A percentile compares a stretch with the other conserved stretches of the same genome.
phyloP scores from a whole-genome alignment of 2,888 invertebrate species.

The Biston betularia region DNA sequence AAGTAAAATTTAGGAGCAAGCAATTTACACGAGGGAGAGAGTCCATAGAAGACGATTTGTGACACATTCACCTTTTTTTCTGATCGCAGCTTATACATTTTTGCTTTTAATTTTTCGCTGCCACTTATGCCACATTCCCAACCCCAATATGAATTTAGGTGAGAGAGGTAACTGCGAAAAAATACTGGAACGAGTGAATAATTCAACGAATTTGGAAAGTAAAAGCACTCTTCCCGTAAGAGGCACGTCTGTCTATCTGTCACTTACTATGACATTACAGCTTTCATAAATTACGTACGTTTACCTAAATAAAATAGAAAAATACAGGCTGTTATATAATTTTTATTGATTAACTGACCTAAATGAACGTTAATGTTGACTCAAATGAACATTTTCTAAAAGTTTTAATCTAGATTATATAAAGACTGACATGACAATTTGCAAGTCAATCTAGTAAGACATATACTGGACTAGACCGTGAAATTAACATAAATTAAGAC shows the following conservation, averaged over 20 bases:
- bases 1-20: too few species aligned
- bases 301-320: constrained; percentile 45
- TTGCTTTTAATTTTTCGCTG: constrained; percentile 14
- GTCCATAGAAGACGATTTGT: too few species aligned
- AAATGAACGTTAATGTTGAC: background rate
- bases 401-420: too few species aligned
- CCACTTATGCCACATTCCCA: constrained; percentile 36
- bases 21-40: too few species aligned
- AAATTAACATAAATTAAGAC: too few species aligned
- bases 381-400: background rate
- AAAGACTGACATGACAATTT: too few species aligned
- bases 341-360: constrained; percentile 1
- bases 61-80: too few species aligned
- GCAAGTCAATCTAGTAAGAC: too few species aligned
- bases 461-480: too few species aligned
- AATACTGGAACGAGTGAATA: constrained; percentile 63
- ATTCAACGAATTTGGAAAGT: constrained; percentile 73
- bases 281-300: constrained; percentile 51
- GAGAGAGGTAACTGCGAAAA: constrained; percentile 54
- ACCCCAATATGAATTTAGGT: constrained; percentile 57
- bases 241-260: constrained; percentile 71
- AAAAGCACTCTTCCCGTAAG: constrained; percentile 65
- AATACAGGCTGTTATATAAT: constrained; percentile 19
- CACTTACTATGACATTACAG: constrained; percentile 73
- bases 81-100: background rate